A percentile compares a stretch with the other conserved stretches of the same genome.
Evolutionary conservation across 2,797 vertebrate genomes (phyloP).

Genomic region (Pseudocheirus occidentalis): DNA sequence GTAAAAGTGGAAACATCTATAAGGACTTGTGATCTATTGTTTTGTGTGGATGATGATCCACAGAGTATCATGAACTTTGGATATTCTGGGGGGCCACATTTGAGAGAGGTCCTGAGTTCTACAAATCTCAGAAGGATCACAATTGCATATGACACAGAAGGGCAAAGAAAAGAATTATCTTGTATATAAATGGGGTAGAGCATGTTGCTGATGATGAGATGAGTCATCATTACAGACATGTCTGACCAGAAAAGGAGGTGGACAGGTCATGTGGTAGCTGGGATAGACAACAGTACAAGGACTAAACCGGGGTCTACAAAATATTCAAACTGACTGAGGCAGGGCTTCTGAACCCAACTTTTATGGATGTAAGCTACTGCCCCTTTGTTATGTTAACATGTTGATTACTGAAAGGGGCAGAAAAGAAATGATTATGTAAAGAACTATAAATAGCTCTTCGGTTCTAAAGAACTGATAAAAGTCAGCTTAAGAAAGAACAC

Average conservation of each 20-base stretch:
- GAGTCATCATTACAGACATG: background rate
- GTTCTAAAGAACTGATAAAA: background rate
- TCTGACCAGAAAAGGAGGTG: background rate
- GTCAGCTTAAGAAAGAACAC: background rate
- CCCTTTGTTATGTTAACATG: background rate
- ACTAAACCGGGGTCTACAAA: background rate
- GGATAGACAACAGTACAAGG: background rate
- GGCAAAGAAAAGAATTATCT: background rate
- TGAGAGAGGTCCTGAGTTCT: background rate
- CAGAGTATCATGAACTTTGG: background rate
- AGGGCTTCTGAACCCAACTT: background rate
- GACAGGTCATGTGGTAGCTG: background rate
- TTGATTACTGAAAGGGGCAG: background rate
- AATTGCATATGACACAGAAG: background rate
- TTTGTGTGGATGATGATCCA: background rate
- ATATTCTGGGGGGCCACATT: background rate
- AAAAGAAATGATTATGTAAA: background rate
- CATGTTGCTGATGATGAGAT: background rate
- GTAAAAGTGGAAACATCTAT: background rate
- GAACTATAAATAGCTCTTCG: background rate
- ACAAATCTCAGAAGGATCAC: background rate
- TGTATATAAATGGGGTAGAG: background rate
- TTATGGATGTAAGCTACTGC: background rate
- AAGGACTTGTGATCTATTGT: background rate
- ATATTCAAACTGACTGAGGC: background rate